Conservation (phyloP, 35 echinoderm and acorn worm genomes). For the Anneissia japonica region DNA sequence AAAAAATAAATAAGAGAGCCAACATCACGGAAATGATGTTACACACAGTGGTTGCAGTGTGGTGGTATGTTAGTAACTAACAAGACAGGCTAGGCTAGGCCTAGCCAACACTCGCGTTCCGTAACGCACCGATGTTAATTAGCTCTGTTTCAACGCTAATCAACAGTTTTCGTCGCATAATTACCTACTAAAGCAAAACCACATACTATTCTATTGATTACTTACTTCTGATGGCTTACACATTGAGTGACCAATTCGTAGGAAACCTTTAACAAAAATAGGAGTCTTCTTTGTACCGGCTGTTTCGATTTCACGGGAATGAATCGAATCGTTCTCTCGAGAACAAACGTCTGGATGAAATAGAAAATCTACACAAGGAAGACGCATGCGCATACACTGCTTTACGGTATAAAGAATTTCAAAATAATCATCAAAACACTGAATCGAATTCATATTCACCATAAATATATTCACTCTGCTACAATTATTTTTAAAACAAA, state of each 20-base stretch:
- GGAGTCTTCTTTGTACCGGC: background rate
- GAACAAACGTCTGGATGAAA: background rate
- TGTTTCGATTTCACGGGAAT: background rate
- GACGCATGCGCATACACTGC: background rate
- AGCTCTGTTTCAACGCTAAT: too few relatives aligned
- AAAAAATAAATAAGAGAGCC: too few relatives aligned
- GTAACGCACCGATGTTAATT: too few relatives aligned
- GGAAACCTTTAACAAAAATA: background rate
- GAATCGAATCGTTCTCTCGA: background rate
- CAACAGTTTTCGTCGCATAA: too few relatives aligned
- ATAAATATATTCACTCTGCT: too few relatives aligned
- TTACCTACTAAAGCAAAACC: background rate
- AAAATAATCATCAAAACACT: background rate
- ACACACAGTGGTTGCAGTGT: too few relatives aligned
- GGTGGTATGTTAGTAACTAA: too few relatives aligned
- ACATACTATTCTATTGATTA: background rate
- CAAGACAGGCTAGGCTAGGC: too few relatives aligned
- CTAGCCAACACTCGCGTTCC: too few relatives aligned
- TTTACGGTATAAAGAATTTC: background rate
- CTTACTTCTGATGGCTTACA: constrained; percentile 1
- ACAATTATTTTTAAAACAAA: too few relatives aligned
- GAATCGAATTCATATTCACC: too few relatives aligned
- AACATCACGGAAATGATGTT: too few relatives aligned
- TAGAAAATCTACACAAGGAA: background rate
- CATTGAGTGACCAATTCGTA: background rate